Base-by-base conservation (phyloP, 23 tunicate genomes). In the Clavelina lepadiformis region DNA sequence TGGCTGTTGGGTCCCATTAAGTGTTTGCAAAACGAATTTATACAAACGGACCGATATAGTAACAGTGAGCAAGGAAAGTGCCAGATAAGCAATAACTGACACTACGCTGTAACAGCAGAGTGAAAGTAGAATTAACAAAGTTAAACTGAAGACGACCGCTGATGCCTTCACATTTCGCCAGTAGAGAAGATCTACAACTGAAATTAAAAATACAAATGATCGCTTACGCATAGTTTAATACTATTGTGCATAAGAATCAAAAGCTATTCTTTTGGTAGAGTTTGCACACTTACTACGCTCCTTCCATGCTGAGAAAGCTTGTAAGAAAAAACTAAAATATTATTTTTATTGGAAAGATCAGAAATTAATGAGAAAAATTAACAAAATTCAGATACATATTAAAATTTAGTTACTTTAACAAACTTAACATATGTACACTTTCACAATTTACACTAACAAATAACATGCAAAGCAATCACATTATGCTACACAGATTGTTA, bases 1-100 rank as follows among this genome's bases (percentile, higher is more conserved):
- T 5, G 83, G 85, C 41, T 89, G 97, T 50, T 89, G 97, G 18
- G 89, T 75, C 25, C 97, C 97, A 49, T 81, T 81, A 51, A 89
- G 37, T n/a, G 89, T 75, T 46, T 81, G 89, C 22, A 89, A 63
- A 21, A 89, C 91, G 53, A 81, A 58, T 63, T 81, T 81, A 74
- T 75, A 81, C 27, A 77, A 35, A 15, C 85, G 65, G 60, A 89
- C 35, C 26, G 82, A 37, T 29, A 81, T 46, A 3, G 97, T 89
- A 44, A 81, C 97, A 35, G 79, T 55, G 53, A 89, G 80, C 15
- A 89, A 58, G 21, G 97, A 49, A 33, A 81, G 76, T 3, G 70
- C 38, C 29, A 78, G 53, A 61, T 89, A 89, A n/a, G 97, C 56
- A 21, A 64, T 34, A 29, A 89, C 97, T 51, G 85, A 49, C 36